Evolutionary conservation across 2,797 vertebrate species (phyloP).

Genomic region (Coregonus suidteri): DNA sequence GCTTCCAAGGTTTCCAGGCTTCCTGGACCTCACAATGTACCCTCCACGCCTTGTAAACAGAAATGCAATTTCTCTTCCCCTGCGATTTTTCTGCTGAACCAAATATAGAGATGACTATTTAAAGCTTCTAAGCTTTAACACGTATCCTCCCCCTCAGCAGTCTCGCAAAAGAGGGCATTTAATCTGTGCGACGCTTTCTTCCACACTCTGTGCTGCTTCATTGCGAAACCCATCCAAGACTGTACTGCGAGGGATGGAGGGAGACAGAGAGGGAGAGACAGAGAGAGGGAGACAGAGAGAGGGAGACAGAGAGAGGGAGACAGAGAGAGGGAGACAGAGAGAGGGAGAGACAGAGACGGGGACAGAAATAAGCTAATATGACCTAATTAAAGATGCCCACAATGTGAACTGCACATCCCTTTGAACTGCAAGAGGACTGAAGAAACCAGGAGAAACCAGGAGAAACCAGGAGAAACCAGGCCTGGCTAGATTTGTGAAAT

Average conservation of each 20-base stretch:
- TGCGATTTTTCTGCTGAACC: constrained; percentile 47
- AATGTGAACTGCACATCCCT: constrained; percentile 34
- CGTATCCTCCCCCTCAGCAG: constrained; percentile 62
- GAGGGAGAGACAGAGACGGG: constrained; percentile 8
- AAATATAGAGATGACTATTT: constrained; percentile 66
- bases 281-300: too few relatives aligned
- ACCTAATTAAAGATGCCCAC: constrained; percentile 53
- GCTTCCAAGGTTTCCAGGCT: constrained; percentile 24
- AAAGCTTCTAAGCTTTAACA: constrained; percentile 52
- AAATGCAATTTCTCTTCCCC: constrained; percentile 41
- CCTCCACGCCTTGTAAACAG: constrained; percentile 44
- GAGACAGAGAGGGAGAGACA: neutral
- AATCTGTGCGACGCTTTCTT: constrained; percentile 49
- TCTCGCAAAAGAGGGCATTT: constrained; percentile 48
- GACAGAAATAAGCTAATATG: constrained; percentile 13
- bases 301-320: neutral
- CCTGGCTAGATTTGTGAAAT: constrained; percentile 35
- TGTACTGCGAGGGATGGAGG: constrained; percentile 30
- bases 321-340: neutral
- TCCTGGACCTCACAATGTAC: constrained; percentile 36
- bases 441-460: neutral
- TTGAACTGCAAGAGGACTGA: constrained; percentile 43
- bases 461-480: constrained; percentile 4
- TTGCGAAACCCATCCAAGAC: constrained; percentile 52
- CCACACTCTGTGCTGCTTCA: constrained; percentile 33